phyloP scores from a whole-genome alignment of 1,140 invertebrate genomes.

The Bombyx mori region ASM3026992v2 NC_085121.1:13687501-13688000 shows the following conservation, averaged over 20 bases:
- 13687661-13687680: too few relatives aligned
- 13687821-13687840: slow-evolving; percentile 80
- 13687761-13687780: slow-evolving; percentile 88
- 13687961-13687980: slow-evolving; percentile 10
- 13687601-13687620: too few relatives aligned
- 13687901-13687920: slow-evolving; percentile 38
- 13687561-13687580: too few relatives aligned
- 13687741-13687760: slow-evolving; percentile 84
- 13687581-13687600: too few relatives aligned
- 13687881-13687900: slow-evolving; percentile 40
- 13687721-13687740: slow-evolving; percentile 81
- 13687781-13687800: slow-evolving; percentile 90
- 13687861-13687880: slow-evolving; percentile 63
- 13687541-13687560: too few relatives aligned
- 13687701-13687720: background rate
- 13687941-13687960: slow-evolving; percentile 25
- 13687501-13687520: too few relatives aligned
- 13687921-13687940: slow-evolving; percentile 34
- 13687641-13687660: too few relatives aligned
- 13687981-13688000: slow-evolving; percentile 13
- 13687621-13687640: too few relatives aligned
- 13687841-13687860: slow-evolving; percentile 55
- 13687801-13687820: slow-evolving; percentile 84
- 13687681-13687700: too few relatives aligned
- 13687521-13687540: too few relatives aligned